These are phyloP conservation scores for Drosophila buzzatii DNA, from an alignment of 2,888 invertebrate genomes.

Conservation along the genomic window DNA sequence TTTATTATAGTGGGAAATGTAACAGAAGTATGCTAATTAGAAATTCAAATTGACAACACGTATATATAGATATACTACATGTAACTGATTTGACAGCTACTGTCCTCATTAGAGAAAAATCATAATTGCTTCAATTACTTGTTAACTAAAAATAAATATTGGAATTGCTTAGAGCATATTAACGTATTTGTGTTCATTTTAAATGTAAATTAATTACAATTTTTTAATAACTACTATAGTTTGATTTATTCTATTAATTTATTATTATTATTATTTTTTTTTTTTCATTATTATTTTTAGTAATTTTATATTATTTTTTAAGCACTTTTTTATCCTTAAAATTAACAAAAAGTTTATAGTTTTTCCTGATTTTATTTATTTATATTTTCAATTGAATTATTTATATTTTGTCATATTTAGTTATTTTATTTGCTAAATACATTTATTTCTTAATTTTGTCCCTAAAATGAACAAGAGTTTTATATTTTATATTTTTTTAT, in stretches of 20 bases:
- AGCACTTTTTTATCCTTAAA: not conserved
- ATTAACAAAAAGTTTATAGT: too few species aligned
- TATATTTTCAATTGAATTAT: not conserved
- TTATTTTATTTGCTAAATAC: not conserved
- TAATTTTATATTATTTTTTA: not conserved
- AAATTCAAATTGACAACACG: slow-evolving; percentile 35
- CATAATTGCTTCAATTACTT: not conserved
- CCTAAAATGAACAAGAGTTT: too few species aligned
- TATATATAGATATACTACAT: not conserved
- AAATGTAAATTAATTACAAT: not conserved
- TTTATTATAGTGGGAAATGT: slow-evolving; percentile 35
- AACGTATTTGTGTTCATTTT: too few species aligned
- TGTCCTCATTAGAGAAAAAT: not conserved
- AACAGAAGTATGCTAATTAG: slow-evolving; percentile 62
- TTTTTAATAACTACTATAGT: not conserved
- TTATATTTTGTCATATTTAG: not conserved
- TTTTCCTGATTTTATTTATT: too few species aligned
- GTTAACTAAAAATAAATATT: not conserved
- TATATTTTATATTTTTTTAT: too few species aligned
- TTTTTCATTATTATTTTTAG: not conserved
- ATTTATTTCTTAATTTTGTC: not conserved
- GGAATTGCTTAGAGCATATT: not conserved
- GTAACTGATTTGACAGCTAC: slow-evolving; percentile 3
- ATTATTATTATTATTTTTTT: not conserved
- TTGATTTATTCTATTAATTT: not conserved